Percentiles rank a stretch among this genome's conserved stretches.
These are phyloP conservation scores for Chunga burmeisteri DNA, from an alignment of 2,113 vertebrate genomes.

Conservation along the genomic window DNA sequence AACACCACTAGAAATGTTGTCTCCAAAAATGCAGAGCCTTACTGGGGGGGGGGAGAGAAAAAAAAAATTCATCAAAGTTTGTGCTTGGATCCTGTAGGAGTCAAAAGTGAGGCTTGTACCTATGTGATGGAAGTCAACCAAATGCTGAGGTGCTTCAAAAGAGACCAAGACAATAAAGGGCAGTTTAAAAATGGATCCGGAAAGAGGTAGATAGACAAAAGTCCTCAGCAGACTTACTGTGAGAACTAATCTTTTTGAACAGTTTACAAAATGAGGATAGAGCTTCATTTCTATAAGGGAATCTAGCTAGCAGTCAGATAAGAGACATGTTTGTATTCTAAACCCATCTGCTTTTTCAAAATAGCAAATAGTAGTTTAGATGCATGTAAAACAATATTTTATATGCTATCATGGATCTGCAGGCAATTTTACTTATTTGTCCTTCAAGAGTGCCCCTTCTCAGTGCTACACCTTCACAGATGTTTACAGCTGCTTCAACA, in stretches of 20 bases:
- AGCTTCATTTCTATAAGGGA: not conserved
- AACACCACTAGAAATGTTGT: not conserved
- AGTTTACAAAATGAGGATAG: not conserved
- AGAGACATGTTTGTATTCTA: not conserved
- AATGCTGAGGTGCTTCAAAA: not conserved
- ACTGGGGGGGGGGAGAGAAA: not conserved
- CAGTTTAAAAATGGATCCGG: not conserved
- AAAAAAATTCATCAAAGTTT: not conserved
- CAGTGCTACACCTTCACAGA: not conserved
- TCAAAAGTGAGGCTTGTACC: not conserved
- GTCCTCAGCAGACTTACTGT: not conserved
- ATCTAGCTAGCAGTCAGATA: not conserved
- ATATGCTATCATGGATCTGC: not conserved
- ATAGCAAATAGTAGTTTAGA: not conserved
- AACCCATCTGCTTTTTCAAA: not conserved
- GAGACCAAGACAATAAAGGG: not conserved
- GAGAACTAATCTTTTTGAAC: not conserved
- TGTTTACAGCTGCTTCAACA: not conserved
- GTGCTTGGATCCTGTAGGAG: not conserved
- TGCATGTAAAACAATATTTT: not conserved
- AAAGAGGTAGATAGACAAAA: not conserved
- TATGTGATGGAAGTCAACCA: not conserved
- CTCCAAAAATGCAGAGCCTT: not conserved
- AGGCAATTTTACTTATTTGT: not conserved
- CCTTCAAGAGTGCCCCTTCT: not conserved